Evolutionary conservation across 2,888 invertebrate genomes (phyloP).

Genomic region (Polyploca ridens): DNA sequence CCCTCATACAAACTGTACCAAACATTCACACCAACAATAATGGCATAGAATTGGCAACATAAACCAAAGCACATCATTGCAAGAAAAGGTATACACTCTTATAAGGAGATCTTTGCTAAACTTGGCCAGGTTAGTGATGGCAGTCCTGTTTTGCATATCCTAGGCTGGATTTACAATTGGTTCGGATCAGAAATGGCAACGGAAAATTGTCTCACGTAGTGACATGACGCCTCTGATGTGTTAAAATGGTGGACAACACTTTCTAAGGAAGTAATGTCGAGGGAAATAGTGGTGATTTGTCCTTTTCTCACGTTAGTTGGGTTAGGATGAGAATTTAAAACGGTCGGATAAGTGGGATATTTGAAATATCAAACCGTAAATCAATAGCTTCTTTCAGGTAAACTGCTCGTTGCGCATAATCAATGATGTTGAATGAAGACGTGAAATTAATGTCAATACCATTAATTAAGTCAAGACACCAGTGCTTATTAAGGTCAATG

Average conservation of each 20-base stretch:
- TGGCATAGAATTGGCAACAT: conserved; percentile 49
- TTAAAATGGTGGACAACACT: conserved; percentile 15
- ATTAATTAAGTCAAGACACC: too few relatives aligned
- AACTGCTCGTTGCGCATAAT: background rate
- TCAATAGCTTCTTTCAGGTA: background rate
- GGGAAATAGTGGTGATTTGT: conserved; percentile 13
- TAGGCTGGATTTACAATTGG: conserved; percentile 63
- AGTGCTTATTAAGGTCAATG: too few relatives aligned
- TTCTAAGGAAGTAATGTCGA: conserved; percentile 17
- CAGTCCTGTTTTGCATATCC: conserved; percentile 64
- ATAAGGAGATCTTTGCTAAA: conserved; percentile 58
- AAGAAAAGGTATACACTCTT: conserved; percentile 52
- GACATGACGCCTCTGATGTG: conserved; percentile 19
- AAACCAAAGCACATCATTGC: conserved; percentile 52
- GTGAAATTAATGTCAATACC: too few relatives aligned
- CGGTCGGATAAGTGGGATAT: background rate
- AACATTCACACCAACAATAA: conserved; percentile 44
- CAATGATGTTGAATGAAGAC: too few relatives aligned
- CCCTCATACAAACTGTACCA: conserved; percentile 23
- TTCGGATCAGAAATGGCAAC: conserved; percentile 62
- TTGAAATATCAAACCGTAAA: background rate
- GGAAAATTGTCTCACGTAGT: conserved; percentile 66
- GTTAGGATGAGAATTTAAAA: conserved; percentile 1
- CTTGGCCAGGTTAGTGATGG: conserved; percentile 47
- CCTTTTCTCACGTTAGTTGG: conserved; percentile 21